A percentile compares a stretch with the other conserved stretches of the same genome.
Evolutionary conservation across 2,797 vertebrate species (phyloP).

Genomic region (Falco biarmicus): DNA sequence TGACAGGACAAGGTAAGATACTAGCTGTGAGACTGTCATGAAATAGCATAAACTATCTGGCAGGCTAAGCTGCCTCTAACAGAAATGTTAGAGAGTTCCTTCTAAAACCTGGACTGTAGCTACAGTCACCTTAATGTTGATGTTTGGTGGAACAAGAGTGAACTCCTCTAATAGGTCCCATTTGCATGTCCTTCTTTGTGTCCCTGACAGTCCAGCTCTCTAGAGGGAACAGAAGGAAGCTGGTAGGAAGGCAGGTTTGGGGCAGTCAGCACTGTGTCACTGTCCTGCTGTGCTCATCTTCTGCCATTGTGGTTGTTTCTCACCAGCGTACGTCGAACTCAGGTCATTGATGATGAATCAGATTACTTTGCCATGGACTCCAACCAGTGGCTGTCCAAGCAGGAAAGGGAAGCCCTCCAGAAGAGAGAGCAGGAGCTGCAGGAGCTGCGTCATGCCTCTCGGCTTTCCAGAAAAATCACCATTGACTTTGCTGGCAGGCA

Average conservation of each 20-base stretch:
- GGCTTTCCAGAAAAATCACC: constrained; percentile 88
- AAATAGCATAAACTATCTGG: not conserved
- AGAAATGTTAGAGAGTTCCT: not conserved
- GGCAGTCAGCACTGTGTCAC: not conserved
- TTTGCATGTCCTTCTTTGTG: not conserved
- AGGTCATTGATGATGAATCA: constrained; percentile 96
- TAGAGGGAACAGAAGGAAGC: not conserved
- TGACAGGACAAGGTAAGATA: constrained; percentile 89
- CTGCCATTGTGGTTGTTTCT: not conserved
- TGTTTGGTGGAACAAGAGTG: not conserved
- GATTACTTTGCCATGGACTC: constrained; percentile 96
- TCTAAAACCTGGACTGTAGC: not conserved
- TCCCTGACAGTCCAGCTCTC: not conserved
- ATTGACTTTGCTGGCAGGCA: constrained; percentile 94
- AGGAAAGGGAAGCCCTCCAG: constrained; percentile 86
- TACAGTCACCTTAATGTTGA: fast-evolving
- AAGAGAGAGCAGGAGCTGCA: constrained; percentile 89
- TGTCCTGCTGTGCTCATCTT: not conserved
- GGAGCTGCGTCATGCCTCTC: constrained; percentile 89
- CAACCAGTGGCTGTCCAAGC: constrained; percentile 94
- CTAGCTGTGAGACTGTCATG: not conserved
- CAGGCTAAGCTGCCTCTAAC: not conserved
- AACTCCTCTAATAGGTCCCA: not conserved
- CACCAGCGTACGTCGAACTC: constrained; percentile 89
- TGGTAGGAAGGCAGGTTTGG: not conserved